A percentile compares a stretch with the other conserved stretches of the same genome.
Conservation (phyloP, 2,113 vertebrate genomes). For the Oryzias curvinotus region DNA sequence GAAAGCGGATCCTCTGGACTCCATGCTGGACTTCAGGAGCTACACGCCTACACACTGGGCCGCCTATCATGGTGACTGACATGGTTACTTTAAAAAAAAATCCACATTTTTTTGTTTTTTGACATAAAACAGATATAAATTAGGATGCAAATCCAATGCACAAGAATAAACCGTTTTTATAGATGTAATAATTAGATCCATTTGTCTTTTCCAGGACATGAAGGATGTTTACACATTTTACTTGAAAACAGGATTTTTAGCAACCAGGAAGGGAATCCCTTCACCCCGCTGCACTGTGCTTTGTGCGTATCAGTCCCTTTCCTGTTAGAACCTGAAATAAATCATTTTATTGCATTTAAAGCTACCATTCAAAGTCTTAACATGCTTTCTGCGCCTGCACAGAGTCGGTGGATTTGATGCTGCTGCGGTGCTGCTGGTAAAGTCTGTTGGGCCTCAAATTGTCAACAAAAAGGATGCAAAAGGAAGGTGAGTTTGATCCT, state of each 20-base stretch:
- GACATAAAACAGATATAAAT: background rate
- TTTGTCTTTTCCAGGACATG: constrained; percentile 80
- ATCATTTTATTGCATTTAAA: background rate
- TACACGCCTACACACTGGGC: constrained; percentile 97
- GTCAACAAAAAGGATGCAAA: constrained; percentile 89
- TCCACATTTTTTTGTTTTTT: background rate
- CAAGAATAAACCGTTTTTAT: background rate
- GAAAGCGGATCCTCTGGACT: constrained; percentile 88
- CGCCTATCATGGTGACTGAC: constrained; percentile 87
- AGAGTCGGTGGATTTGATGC: constrained; percentile 93
- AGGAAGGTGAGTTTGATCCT: constrained; percentile 85
- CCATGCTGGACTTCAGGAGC: constrained; percentile 88
- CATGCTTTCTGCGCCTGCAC: constrained; percentile 1
- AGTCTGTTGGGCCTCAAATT: constrained; percentile 87
- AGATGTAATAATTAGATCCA: background rate
- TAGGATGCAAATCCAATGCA: background rate
- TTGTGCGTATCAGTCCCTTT: constrained; percentile 81
- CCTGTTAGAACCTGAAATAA: too few relatives aligned
- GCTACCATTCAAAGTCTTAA: background rate
- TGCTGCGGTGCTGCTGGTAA: constrained; percentile 89
- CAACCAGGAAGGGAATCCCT: constrained; percentile 90
- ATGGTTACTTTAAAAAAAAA: background rate
- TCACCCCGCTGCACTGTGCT: constrained; percentile 97
- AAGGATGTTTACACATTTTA: constrained; percentile 95
- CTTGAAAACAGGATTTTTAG: constrained; percentile 94